Conservation (phyloP, 2,797 vertebrate species). For the Rachycentron canadum region DNA sequence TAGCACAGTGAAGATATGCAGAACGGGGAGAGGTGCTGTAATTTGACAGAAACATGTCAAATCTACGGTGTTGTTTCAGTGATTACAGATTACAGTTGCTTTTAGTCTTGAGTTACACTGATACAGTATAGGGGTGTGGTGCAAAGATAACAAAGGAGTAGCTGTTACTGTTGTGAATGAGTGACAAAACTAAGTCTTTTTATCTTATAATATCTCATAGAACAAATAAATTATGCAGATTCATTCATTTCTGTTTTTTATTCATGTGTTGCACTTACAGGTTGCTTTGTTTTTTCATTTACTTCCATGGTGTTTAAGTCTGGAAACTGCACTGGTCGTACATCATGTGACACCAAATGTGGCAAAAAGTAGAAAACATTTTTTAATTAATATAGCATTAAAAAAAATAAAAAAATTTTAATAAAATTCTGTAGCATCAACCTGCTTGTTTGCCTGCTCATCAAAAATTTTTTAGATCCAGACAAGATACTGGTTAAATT, state of each 20-base stretch:
- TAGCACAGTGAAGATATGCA: slow-evolving; percentile 50
- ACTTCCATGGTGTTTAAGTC: too few relatives aligned
- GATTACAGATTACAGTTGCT: slow-evolving; percentile 42
- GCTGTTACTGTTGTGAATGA: slow-evolving; percentile 34
- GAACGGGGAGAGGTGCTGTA: slow-evolving; percentile 54
- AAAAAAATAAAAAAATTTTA: too few relatives aligned
- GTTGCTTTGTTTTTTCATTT: too few relatives aligned
- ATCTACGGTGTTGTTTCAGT: slow-evolving; percentile 66
- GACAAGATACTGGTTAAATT: background rate
- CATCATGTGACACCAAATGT: too few relatives aligned
- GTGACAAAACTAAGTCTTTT: slow-evolving; percentile 22
- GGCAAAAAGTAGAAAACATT: too few relatives aligned
- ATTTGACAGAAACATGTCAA: slow-evolving; percentile 63
- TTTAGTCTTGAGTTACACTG: slow-evolving; percentile 45
- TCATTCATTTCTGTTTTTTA: too few relatives aligned
- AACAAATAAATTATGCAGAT: too few relatives aligned
- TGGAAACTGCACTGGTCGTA: too few relatives aligned
- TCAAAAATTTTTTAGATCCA: background rate
- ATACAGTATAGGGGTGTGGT: slow-evolving; percentile 35
- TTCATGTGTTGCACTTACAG: too few relatives aligned
- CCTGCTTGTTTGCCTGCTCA: background rate
- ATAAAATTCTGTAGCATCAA: too few relatives aligned
- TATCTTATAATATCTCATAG: too few relatives aligned
- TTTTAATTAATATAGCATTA: too few relatives aligned
- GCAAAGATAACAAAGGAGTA: slow-evolving; percentile 48